These are phyloP conservation scores for Hirundo rustica DNA, from an alignment of 2,797 vertebrate species.

Conservation along the genomic window DNA sequence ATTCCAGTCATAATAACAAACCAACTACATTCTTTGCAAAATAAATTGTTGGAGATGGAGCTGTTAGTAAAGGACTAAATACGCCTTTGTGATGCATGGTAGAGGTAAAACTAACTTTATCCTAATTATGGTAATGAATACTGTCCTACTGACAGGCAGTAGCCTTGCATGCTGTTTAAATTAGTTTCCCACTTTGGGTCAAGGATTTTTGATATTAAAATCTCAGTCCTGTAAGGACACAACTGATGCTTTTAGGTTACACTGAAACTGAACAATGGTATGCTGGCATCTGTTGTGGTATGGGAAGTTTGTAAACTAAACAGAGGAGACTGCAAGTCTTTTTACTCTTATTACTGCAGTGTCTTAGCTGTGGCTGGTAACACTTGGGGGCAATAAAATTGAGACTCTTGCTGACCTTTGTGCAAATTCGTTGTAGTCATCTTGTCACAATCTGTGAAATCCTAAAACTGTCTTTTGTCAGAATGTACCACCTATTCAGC, in stretches of 20 bases:
- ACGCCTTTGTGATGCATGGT: background rate
- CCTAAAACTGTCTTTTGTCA: background rate
- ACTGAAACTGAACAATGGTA: background rate
- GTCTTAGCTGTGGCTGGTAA: background rate
- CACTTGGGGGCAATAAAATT: background rate
- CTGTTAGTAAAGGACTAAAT: background rate
- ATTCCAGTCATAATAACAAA: background rate
- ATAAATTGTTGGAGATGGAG: background rate
- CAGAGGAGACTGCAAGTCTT: background rate
- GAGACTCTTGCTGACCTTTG: background rate
- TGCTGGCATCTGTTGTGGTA: background rate
- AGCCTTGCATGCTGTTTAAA: background rate
- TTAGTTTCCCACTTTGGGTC: background rate
- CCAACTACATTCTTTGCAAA: background rate
- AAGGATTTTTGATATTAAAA: background rate
- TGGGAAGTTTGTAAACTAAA: background rate
- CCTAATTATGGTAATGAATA: background rate
- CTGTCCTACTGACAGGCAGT: background rate
- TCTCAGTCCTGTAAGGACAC: background rate
- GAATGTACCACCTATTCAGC: background rate
- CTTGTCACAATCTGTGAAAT: background rate
- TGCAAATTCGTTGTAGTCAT: background rate
- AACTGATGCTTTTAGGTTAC: background rate
- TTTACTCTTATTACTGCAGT: background rate
- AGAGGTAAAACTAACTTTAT: background rate